These are phyloP conservation scores for Cryptocephalus primarius DNA, from an alignment of 2,888 invertebrate species.

Conservation along the genomic window DNA sequence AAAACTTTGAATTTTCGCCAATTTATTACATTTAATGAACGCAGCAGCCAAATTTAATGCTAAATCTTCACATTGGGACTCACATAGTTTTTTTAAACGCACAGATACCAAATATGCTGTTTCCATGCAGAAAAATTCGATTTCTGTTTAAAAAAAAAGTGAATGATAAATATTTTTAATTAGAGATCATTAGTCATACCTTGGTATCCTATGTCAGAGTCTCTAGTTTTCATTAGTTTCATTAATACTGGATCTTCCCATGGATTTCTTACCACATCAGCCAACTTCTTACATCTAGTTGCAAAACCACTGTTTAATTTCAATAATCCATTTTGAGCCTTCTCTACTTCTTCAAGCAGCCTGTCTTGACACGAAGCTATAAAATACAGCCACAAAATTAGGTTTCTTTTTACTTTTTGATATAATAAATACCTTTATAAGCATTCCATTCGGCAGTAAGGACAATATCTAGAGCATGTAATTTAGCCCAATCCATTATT, in stretches of 20 bases:
- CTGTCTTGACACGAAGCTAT: conserved; percentile 13
- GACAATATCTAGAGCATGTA: conserved; percentile 33
- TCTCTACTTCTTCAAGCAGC: conserved; percentile 24
- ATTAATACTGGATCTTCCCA: conserved; percentile 31
- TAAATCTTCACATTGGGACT: conserved; percentile 50
- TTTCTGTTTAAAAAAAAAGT: conserved; percentile 22
- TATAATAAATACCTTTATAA: conserved; percentile 25
- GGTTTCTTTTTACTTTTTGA: neutral
- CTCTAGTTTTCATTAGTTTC: conserved; percentile 26
- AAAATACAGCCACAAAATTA: neutral
- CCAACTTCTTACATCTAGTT: conserved; percentile 30
- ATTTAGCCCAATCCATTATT: conserved; percentile 34
- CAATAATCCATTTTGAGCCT: conserved; percentile 26
- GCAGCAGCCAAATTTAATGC: conserved; percentile 48
- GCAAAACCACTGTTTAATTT: conserved; percentile 28
- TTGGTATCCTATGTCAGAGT: conserved; percentile 28
- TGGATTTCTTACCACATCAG: conserved; percentile 32
- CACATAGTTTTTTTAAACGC: conserved; percentile 48
- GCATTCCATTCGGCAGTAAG: conserved; percentile 33
- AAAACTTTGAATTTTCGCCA: conserved; percentile 27
- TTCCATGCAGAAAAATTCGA: conserved; percentile 47
- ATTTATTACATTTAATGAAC: conserved; percentile 32
- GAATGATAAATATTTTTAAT: neutral
- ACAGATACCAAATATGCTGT: conserved; percentile 46
- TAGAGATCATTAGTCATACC: conserved; percentile 18